Base-by-base conservation (phyloP, 2,113 vertebrate species). In the Gymnobelideus leadbeateri region DNA sequence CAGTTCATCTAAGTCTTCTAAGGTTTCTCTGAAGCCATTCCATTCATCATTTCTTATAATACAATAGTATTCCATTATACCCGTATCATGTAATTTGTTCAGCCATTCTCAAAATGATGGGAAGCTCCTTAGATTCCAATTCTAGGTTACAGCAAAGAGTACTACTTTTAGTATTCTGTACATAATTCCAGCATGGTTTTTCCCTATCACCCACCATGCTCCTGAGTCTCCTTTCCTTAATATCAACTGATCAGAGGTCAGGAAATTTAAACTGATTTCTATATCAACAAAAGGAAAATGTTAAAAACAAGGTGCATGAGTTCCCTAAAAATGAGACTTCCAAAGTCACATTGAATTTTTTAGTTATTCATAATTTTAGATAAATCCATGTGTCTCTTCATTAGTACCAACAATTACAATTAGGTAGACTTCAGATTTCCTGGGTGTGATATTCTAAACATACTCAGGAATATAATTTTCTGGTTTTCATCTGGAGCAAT, bases 241-340 rank as follows among this genome's bases (percentile, higher is more conserved):
- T 0, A 1, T 54, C 84, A 46, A 28, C 37, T 24, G 90, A 21
- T 51, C 68, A 28, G 55, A 91, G 50, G 3, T 19, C 26, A 0
- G 0, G 0, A 10, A 23, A 5, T 0, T 0, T 5, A 37, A 25
- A 89, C 51, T 28, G 55, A 46, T 11, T 28, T 51, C 31, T 49
- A 54, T 37, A 47, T 91, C 91, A 61, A 11, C 55, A 19, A 84
- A 43, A 84, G n/a, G 2, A 84, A 84, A 84, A 43, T 84, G 7
- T n/a, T 8, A 23, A n/a, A 43, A 2, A 3, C 5, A 84, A 84
- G 31, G 28, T 37, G 14, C 31, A 14, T 3, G 12, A 37, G 6
- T 84, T 84, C 19, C 68, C 68, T 84, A n/a, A 21, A 43, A 84
- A 84, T n/a, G 14, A 7, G 68, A 84, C 19, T 84, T 43, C n/a